Evolutionary conservation across 1,140 invertebrate genomes (phyloP), one percentile per base, ranked within the genome.

Genomic region (Papilio polytes): DNA sequence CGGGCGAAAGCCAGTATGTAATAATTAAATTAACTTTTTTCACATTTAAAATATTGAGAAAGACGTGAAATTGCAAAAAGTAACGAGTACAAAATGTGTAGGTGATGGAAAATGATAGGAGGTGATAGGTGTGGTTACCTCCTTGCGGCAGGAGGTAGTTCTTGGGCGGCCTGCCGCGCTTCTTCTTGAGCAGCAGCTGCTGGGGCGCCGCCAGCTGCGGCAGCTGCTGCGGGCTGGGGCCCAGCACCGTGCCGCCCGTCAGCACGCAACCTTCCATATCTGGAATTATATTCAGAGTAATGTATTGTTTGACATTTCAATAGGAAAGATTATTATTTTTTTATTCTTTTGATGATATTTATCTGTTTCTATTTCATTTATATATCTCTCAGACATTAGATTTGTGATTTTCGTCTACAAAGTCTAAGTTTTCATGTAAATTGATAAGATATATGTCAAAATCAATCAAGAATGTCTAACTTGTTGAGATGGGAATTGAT

Each of bases 101-200:
- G 56, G 22, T 66, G 63, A 31, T 13, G 18, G 22, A 66, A 15
- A 12, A 31, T 66, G 12, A 15, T 26, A 66, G 26, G 12, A 63
- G 56, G 0, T 31, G 59, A 13, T 56, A n/a, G 18, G 63, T 26
- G 22, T 22, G 20, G 59, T 26, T 80, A 86, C 87, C 87, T 82
- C 85, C 83, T 82, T 80, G 13, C 56, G 88, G 87, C 83, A 91
- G 72, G 77, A 90, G 86, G 83, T 91, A 94, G 87, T 94, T 94
- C 90, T 95, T 95, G 56, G 94, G 94, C 48, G 94, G 94, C 48
- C 94, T 90, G 26, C 94, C 94, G 48, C 94, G 89, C 83, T 91
- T 93, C 74, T 91, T 88, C 87, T 95, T 95, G 20, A 95, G 87
- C 74, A 95, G 87, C 81, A 94, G 90, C 85, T 92, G 89, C 53